Percentiles rank a stretch among this genome's conserved stretches.
Evolutionary conservation across 1,140 invertebrate genomes (phyloP).

Genomic region (Lepidurus packardi): DNA sequence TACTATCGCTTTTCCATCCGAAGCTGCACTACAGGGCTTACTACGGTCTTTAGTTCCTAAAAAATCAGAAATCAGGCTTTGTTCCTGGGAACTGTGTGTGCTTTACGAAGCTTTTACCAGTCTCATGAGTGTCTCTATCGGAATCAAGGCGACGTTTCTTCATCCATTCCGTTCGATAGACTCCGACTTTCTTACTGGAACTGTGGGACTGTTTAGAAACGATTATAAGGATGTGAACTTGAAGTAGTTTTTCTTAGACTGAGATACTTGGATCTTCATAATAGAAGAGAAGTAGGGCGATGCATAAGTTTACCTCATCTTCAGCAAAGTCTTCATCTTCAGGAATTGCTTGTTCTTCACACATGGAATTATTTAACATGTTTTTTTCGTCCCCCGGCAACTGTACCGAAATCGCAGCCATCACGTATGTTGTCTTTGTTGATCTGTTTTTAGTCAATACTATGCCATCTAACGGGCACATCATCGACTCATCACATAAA

Average conservation of each 20-base stretch:
- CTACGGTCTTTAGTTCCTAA: background rate
- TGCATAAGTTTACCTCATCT: background rate
- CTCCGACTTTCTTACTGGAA: constrained; percentile 65
- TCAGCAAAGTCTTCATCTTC: background rate
- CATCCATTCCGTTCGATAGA: constrained; percentile 77
- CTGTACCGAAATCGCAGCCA: background rate
- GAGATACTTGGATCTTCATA: background rate
- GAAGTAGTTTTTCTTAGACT: background rate
- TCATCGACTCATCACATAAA: no score
- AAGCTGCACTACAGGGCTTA: background rate
- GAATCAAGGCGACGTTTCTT: constrained; percentile 58
- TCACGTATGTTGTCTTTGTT: no score
- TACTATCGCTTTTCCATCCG: no score
- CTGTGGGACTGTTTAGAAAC: constrained; percentile 27
- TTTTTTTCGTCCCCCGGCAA: background rate
- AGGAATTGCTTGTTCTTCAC: background rate
- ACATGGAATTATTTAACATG: background rate
- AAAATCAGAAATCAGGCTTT: background rate
- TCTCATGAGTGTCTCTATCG: constrained; percentile 48
- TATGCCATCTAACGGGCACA: no score
- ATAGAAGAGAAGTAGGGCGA: background rate
- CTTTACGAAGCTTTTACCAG: constrained; percentile 22
- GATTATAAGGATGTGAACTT: background rate
- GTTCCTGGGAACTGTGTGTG: background rate
- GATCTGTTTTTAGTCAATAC: no score